Conservation (phyloP, 1,140 invertebrate species). For the Caenorhabditis brenneri region DNA sequence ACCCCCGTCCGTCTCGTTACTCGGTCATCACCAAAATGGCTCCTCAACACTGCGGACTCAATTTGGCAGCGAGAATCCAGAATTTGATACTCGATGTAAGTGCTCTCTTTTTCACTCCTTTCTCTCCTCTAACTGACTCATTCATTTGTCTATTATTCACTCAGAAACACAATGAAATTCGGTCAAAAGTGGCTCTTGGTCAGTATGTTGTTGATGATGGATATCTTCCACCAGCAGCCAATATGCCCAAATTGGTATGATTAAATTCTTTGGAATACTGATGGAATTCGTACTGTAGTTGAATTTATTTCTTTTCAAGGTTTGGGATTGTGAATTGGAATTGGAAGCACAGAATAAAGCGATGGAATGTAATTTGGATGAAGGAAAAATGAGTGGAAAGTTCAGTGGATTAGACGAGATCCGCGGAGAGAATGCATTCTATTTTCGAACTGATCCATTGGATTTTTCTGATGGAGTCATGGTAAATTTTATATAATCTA, state of each 20-base stretch:
- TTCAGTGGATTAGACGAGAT: not conserved
- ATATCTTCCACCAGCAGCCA: not conserved
- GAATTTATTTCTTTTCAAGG: not conserved
- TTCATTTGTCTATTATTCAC: not conserved
- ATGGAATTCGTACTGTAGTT: not conserved
- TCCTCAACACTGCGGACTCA: constrained; percentile 12
- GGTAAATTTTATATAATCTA: not conserved
- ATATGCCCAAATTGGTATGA: constrained; percentile 23
- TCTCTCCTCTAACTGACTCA: not conserved
- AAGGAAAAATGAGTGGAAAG: not conserved
- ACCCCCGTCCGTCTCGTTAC: constrained; percentile 4
- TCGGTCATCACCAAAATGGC: constrained; percentile 36
- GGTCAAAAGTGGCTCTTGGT: constrained; percentile 21
- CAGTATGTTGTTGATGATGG: constrained; percentile 5
- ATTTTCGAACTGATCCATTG: constrained; percentile 5
- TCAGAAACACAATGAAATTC: constrained; percentile 39
- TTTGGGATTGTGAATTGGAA: constrained; percentile 2
- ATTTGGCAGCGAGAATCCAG: constrained; percentile 22
- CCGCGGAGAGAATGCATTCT: constrained; percentile 17
- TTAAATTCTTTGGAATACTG: no score
- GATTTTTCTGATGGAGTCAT: not conserved
- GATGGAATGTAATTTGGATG: not conserved
- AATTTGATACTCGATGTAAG: constrained; percentile 32
- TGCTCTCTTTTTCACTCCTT: not conserved
- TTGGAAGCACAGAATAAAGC: not conserved